Evolutionary conservation across 2,797 vertebrate genomes (phyloP), one percentile per base, ranked within the genome.

Genomic region (Pipistrellus pygmaeus): DNA sequence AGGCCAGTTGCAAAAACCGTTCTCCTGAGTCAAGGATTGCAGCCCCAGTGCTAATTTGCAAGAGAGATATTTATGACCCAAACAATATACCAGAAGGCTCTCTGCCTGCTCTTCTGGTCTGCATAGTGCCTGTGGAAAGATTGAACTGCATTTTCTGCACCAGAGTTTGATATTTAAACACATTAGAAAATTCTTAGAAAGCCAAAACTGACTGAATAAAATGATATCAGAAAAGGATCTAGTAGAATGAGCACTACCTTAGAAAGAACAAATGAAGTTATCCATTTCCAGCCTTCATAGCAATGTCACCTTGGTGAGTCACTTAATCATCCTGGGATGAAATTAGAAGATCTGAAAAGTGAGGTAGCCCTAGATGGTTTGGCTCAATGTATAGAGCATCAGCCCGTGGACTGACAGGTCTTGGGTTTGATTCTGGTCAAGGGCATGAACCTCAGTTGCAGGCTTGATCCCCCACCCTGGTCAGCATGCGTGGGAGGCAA

Each of bases 21-120:
- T 96, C 90, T 95, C 92, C 83, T 13, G 46, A 97, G 92, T 94
- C 95, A 95, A 96, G 93, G 85, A 94, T 96, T 90, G 77, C 85
- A 90, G 95, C 13, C 78, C 66, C 32, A 6, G 21, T 66, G 62
- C 87, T 97, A 95, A 96, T 94, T 95, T 3, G 88, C 88, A 95
- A 85, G 77, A 55, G 81, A 81, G 83, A 96, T 95, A 96, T 95
- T 97, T 97, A 95, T 92, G 91, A 81, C 48, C 21, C 89, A 94
- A 90, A 44, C 91, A 83, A 20, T 77, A 38, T 55, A 92, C 8
- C 71, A 77, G 78, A 72, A 91, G 66, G 66, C 60, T 85, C 69
- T 80, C 77, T 6, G 17, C 91, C 77, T 66, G 38, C 55, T 17
- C 27, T 76, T 95, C 64, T 73, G 55, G 32, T 72, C 55, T 86